Base-by-base conservation (phyloP, 2,113 vertebrate genomes). In the Tyrannus savana region DNA sequence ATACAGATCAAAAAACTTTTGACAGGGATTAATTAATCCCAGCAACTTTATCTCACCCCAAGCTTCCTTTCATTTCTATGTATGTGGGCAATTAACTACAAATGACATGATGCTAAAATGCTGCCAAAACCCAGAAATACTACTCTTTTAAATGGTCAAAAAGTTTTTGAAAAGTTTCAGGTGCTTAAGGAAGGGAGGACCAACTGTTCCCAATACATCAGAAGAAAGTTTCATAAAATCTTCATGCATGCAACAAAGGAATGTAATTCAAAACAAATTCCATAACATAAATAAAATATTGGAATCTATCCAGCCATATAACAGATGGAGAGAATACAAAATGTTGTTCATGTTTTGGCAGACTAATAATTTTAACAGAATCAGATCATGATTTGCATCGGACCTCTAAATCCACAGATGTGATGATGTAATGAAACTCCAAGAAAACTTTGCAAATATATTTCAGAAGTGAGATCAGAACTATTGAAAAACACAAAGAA, bases 291-390 rank as follows among this genome's bases (percentile, higher is more conserved):
- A 96, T 79, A 95, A 96, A 96, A 95, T 73, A 76, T 39, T 47
- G 84, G 78, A 83, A 76, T 74, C 49, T 79, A 59, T 96, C 91
- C 85, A 79, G 93, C 84, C 53, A 82, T 79, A 66, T 73, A 94
- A 84, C 91, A 97, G 75, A 96, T 92, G 83, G 67, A 89, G 67
- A 92, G 73, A 96, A 96, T 72, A 86, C 4, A 87, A 94, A 96
- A 87, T 7, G 7, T 46, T 83, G 53, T 81, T 95, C 84, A 85
- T 53, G 53, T 53, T 92, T 91, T 95, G 56, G 56, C 69, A 95
- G 91, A 71, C 46, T 59, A 85, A 94, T 66, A 2, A 62, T 91
- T 94, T 95, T 91, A 76, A 85, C 25, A 73, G 37, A 93, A 66
- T 95, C 68, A 84, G 80, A 93, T 92, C 80, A 50, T 66, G 37